A percentile compares a stretch with the other conserved stretches of the same genome.
Evolutionary conservation across 2,113 vertebrate species (phyloP).

Genomic region (Pristiophorus japonicus): DNA sequence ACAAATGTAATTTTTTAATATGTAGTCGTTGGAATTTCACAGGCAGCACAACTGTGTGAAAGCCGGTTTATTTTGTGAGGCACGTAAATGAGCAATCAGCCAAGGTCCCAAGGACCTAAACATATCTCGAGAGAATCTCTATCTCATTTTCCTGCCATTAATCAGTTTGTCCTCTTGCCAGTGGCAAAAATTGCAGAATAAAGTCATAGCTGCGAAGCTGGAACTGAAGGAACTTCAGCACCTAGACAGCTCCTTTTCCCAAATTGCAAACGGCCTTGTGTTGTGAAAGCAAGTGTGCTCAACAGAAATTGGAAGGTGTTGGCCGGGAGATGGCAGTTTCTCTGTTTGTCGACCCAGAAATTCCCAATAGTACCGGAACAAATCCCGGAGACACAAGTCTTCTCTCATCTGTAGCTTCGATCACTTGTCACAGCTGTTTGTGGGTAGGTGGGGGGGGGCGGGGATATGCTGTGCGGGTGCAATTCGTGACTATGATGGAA

Average conservation of each 20-base stretch:
- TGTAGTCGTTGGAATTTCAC: neutral
- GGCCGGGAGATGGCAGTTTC: neutral
- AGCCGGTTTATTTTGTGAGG: neutral
- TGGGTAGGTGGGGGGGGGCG: too few relatives aligned
- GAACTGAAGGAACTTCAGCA: neutral
- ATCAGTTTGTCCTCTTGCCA: neutral
- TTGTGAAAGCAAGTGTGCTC: neutral
- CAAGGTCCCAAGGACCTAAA: neutral
- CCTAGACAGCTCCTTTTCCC: constrained; percentile 20
- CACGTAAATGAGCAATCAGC: neutral
- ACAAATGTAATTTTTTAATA: neutral
- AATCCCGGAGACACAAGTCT: neutral
- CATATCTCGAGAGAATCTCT: neutral
- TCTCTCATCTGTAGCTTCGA: neutral
- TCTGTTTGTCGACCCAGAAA: neutral
- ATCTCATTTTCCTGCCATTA: neutral
- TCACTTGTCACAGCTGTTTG: neutral
- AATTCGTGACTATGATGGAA: neutral
- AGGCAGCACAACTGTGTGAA: neutral
- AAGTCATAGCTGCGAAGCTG: neutral
- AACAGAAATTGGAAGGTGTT: neutral
- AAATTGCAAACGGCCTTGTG: neutral
- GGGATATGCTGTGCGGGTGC: neutral
- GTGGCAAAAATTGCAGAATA: neutral
- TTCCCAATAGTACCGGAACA: neutral